Conservation (phyloP, 2,888 invertebrate genomes). For the Hydrotaea cyrtoneurina region DNA sequence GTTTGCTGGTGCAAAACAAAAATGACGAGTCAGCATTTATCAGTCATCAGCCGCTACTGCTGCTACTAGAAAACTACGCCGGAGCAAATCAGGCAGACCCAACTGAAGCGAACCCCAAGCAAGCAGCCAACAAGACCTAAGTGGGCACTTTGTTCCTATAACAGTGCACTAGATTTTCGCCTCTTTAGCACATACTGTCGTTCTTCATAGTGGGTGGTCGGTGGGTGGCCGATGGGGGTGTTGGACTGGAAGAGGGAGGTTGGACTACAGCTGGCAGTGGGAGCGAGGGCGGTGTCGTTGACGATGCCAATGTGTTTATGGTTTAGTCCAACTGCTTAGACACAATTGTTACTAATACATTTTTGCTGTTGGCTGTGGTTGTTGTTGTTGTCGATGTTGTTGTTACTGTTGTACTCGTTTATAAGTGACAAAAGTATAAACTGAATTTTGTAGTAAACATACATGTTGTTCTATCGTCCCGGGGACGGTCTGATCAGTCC, state of each 20-base stretch:
- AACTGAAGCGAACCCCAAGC: conserved; percentile 19
- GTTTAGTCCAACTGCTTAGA: conserved; percentile 41
- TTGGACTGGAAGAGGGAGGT: background rate
- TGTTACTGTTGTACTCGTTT: conserved; percentile 30
- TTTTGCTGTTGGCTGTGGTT: conserved; percentile 9
- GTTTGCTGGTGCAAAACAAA: conserved; percentile 25
- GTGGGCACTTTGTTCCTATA: conserved; percentile 53
- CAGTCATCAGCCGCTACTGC: conserved; percentile 29
- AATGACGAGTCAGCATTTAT: conserved; percentile 56
- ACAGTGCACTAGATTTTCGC: conserved; percentile 59
- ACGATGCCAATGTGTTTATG: conserved; percentile 20
- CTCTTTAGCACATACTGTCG: conserved; percentile 59
- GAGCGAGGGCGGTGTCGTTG: background rate
- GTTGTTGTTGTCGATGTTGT: conserved; percentile 16
- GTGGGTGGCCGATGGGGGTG: background rate
- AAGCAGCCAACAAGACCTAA: conserved; percentile 51
- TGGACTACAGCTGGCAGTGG: too few relatives aligned
- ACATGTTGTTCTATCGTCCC: background rate
- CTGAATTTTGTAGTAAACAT: conserved; percentile 28
- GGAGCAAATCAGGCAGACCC: conserved; percentile 42
- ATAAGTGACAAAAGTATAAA: conserved; percentile 40
- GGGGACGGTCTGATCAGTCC: background rate
- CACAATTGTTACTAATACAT: conserved; percentile 44
- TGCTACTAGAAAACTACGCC: conserved; percentile 20
- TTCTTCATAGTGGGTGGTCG: background rate